Evolutionary conservation across 2,113 vertebrate genomes (phyloP).

Genomic region (Trematomus loennbergii): DNA sequence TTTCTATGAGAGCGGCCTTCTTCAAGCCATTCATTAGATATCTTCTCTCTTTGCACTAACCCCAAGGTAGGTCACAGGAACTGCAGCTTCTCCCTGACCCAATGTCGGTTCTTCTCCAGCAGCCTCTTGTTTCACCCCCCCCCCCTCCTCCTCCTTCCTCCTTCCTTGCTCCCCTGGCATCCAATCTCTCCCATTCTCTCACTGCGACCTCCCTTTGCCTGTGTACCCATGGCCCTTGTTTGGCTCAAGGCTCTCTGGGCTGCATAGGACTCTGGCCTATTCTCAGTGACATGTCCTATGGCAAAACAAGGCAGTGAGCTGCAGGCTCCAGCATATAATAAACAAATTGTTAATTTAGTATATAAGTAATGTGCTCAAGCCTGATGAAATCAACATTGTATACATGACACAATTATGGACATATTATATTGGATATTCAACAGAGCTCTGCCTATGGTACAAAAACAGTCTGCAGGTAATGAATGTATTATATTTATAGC

Average conservation of each 20-base stretch:
- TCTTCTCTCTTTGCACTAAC: constrained; percentile 55
- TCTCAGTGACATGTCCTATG: constrained; percentile 59
- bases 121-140: constrained; percentile 18
- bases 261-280: constrained; percentile 50
- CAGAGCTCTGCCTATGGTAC: neutral
- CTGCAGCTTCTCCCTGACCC: constrained; percentile 52
- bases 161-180: constrained; percentile 27
- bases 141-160: neutral
- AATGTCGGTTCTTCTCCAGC: constrained; percentile 49
- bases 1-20: constrained; percentile 55
- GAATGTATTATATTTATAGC: neutral
- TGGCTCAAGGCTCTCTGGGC: constrained; percentile 56
- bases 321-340: constrained; percentile 5
- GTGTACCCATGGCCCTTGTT: constrained; percentile 56
- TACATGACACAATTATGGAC: constrained; percentile 3
- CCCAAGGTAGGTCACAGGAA: constrained; percentile 61
- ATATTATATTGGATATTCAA: neutral
- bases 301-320: constrained; percentile 46
- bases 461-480: neutral
- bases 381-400: neutral
- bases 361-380: neutral
- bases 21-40: constrained; percentile 70
- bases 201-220: constrained; percentile 17
- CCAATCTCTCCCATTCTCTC: constrained; percentile 2
- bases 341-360: neutral